These are phyloP conservation scores for Hafferia zeledoni DNA, from an alignment of 2,797 vertebrate species.

Conservation along the genomic window DNA sequence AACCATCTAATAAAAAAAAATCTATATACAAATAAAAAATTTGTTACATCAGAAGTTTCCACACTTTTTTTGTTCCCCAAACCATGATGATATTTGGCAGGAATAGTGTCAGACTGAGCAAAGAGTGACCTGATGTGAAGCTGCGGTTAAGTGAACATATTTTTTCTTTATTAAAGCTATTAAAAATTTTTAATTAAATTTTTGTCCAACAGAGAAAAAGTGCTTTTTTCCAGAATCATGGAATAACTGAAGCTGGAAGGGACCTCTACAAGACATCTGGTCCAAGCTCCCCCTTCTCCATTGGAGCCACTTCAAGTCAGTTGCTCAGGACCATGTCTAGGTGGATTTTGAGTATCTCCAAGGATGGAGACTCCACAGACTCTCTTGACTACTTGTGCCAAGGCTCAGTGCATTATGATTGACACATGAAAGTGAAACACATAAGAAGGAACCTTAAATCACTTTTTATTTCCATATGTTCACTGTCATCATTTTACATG, in stretches of 20 bases:
- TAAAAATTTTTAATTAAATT: background rate
- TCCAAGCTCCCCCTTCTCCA: accelerated
- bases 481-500: background rate
- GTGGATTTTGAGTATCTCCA: background rate
- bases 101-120: background rate
- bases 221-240: background rate
- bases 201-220: background rate
- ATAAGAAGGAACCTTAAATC: background rate
- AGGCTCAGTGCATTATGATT: background rate
- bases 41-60: background rate
- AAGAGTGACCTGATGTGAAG: background rate
- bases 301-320: background rate
- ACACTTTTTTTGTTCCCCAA: accelerated
- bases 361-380: background rate
- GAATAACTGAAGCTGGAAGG: background rate
- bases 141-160: background rate
- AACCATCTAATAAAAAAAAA: background rate
- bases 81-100: background rate
- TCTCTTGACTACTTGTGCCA: background rate
- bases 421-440: background rate
- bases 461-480: background rate
- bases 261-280: background rate
- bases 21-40: background rate
- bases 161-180: background rate
- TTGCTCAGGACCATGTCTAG: background rate